Base-by-base conservation (phyloP, 1,140 invertebrate species). In the Drosophila arawakana region DNA sequence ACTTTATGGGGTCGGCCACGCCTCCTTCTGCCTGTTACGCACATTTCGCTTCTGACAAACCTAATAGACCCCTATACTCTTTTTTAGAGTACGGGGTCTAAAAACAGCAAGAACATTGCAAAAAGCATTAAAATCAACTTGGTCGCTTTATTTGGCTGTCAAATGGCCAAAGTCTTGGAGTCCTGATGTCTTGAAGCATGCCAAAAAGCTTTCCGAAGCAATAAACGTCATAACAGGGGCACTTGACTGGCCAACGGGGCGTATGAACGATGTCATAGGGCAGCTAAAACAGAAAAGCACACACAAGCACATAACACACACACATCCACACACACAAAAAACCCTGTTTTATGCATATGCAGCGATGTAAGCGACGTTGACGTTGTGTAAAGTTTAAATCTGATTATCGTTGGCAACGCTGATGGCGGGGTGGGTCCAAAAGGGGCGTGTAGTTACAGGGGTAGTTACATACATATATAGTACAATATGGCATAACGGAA, bases 311-410 rank as follows among this genome's bases (percentile, higher is more conserved):
- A 44, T 50, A 78, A 21, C 46, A 71, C 39, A 46, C 65, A 30
- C 73, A 72, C 44, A 75, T 46, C 66, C 55, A 70, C n/a, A 55
- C 72, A 68, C 63, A 41, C 35, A n/a, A n/a, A n/a, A n/a, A 15
- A 62, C 18, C 43, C 37, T 49, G 21, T 35, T 18, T 50, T 21
- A 37, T 60, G 73, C 71, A 73, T 66, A 75, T 78, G 71, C 76
- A 80, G 57, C 71, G 69, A 57, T 57, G 81, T 86, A 73, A 85
- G 71, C 76, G 73, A 88, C 81, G 84, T 89, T 84, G 84, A 78
- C 75, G 84, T 90, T 84, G 84, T 80, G 81, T 78, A 84, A 88
- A 88, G 84, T 89, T 90, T 89, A 90, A 90, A 89, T 89, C 84
- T 89, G 84, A 89, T 89, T 89, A 89, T 82, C 81, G 80, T 54